Base-by-base conservation (phyloP, 1,140 invertebrate genomes). In the Dinoponera quadriceps region DNA sequence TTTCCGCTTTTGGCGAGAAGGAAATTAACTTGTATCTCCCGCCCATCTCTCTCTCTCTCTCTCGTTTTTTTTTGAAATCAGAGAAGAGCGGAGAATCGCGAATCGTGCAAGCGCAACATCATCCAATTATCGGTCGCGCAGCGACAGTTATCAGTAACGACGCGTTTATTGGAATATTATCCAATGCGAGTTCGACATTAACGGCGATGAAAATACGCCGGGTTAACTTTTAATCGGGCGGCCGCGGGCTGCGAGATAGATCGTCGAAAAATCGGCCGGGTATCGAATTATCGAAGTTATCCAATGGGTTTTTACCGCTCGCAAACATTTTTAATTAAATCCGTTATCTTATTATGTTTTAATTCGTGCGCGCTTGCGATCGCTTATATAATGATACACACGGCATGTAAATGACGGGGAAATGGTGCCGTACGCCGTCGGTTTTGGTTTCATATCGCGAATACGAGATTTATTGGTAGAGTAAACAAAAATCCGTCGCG, bases 91-190 rank as follows among this genome's bases (percentile, higher is more conserved):
- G 75, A 69, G 65, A 69, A 80, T 66, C 74, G 60, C 74, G 62
- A 33, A 80, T 80, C 75, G 51, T 80, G 65, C 75, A 48, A 80
- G 65, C 51, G 73, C 49, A 83, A 78, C 72, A 59, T 78, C 73
- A 78, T 83, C 62, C 82, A 83, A 83, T 83, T 83, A 83, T 75
- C 72, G 73, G 62, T 78, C 60, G 62, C 60, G 38, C 62, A 78
- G 73, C 73, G 60, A 83, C 72, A 75, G 82, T 83, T 83, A 83
- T 83, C 82, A 78, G 74, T 83, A 75, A 83, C 82, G 73, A 78
- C 82, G 49, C 82, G 73, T 83, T 80, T 78, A 83, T 78, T 78
- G 82, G 82, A 83, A 83, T 83, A 77, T 83, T 77, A 78, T 59
- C 62, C 51, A 51, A 78, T 78, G 82, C 44, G 59, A 78, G 72